A percentile compares a stretch with the other conserved stretches of the same genome.
Evolutionary conservation across 2,797 vertebrate genomes (phyloP).

Genomic region (Periparus ater): DNA sequence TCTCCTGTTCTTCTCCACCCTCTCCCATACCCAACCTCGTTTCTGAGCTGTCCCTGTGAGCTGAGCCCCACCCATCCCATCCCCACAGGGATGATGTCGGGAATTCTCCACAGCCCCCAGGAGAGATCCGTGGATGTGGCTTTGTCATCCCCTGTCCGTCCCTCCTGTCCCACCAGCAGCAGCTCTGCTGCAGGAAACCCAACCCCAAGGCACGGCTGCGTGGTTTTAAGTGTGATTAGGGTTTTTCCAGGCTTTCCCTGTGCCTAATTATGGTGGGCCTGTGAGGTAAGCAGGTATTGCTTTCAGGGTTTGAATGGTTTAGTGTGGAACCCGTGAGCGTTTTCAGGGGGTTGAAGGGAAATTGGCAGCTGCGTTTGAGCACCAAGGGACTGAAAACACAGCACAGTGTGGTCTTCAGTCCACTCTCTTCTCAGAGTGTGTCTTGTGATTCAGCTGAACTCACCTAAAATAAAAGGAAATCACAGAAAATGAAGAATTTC

Average conservation of each 20-base stretch:
- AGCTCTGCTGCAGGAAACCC: background rate
- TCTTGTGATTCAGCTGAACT: background rate
- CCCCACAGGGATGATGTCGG: fast-evolving
- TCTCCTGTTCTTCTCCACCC: background rate
- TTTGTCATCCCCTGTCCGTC: background rate
- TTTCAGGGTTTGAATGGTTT: background rate
- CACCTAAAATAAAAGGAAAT: background rate
- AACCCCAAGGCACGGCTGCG: background rate
- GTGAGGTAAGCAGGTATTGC: background rate
- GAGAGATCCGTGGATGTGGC: fast-evolving
- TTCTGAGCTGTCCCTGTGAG: background rate
- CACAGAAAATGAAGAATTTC: background rate
- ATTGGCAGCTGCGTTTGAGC: background rate
- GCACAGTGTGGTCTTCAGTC: fast-evolving
- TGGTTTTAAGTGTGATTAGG: background rate
- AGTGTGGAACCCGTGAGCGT: fast-evolving
- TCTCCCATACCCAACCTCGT: fast-evolving
- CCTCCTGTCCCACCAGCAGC: background rate
- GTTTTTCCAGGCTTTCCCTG: background rate
- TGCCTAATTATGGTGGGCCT: background rate
- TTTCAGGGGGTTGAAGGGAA: background rate
- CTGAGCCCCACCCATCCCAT: background rate
- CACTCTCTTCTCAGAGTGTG: background rate
- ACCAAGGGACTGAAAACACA: background rate
- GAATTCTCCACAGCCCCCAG: background rate